Percentiles rank a stretch among this genome's conserved stretches.
Evolutionary conservation across 2,113 vertebrate species (phyloP).

Genomic region (Passer montanus): DNA sequence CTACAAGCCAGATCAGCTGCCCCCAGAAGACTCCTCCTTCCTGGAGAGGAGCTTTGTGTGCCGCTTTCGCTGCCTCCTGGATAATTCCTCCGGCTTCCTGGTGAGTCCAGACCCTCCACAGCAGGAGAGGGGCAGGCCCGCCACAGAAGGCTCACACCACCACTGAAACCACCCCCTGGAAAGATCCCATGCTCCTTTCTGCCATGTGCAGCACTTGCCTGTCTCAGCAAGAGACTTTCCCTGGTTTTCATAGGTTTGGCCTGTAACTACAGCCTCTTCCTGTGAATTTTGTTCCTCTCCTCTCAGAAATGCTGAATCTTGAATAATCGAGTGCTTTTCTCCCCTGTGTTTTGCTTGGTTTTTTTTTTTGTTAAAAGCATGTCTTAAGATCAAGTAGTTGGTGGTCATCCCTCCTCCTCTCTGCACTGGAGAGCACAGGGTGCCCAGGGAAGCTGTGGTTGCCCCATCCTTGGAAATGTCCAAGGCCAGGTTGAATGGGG

Average conservation of each 20-base stretch:
- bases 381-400: not conserved
- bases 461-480: not conserved
- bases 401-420: not conserved
- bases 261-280: not conserved
- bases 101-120: constrained; percentile 43
- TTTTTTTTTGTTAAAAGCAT: not conserved
- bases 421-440: not conserved
- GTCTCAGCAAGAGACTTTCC: not conserved
- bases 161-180: not conserved
- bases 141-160: fast-evolving
- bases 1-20: constrained; percentile 69
- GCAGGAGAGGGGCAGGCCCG: not conserved
- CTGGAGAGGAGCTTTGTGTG: constrained; percentile 82
- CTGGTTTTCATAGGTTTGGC: not conserved
- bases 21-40: constrained; percentile 80
- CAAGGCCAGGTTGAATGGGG: not conserved
- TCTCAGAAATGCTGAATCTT: not conserved
- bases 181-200: not conserved
- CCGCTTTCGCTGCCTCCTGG: constrained; percentile 83
- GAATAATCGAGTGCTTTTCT: not conserved
- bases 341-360: not conserved
- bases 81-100: constrained; percentile 83
- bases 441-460: not conserved
- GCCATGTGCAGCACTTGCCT: not conserved
- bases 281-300: not conserved